phyloP scores from a whole-genome alignment of 2,797 vertebrate species.

The Acanthurus leucopareius region DNA sequence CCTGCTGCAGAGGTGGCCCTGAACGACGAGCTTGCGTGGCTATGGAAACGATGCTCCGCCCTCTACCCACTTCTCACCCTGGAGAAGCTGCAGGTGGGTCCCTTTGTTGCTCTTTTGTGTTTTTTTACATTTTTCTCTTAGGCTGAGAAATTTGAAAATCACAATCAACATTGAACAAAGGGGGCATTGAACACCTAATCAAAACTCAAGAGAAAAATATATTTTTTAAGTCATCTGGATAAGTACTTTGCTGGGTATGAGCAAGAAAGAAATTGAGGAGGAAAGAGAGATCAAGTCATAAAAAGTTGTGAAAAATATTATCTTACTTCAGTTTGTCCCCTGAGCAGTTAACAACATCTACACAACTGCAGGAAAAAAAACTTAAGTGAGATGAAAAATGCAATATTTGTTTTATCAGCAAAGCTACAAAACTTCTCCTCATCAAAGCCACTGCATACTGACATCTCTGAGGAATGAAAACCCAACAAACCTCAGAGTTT shows the following conservation, averaged over 20 bases:
- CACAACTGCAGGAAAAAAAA: constrained; percentile 1
- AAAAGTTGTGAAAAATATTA: constrained; percentile 1
- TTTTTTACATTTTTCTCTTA: neutral
- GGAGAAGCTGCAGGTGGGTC: constrained; percentile 81
- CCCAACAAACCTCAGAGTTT: neutral
- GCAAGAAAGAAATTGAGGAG: too few relatives aligned
- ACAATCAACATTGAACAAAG: too few relatives aligned
- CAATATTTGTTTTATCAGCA: neutral
- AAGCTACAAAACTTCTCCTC: constrained; percentile 22
- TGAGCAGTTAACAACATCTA: neutral
- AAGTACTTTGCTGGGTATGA: neutral
- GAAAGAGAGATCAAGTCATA: neutral
- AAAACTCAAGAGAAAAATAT: neutral
- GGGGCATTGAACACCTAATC: neutral
- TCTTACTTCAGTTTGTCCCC: constrained; percentile 7
- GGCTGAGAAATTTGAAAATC: neutral
- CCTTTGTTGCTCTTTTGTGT: neutral
- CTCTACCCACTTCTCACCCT: constrained; percentile 85
- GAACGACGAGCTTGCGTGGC: constrained; percentile 85
- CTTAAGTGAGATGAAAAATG: constrained; percentile 27
- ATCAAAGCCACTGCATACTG: constrained; percentile 1
- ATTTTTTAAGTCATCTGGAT: neutral
- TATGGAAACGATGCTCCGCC: constrained; percentile 85
- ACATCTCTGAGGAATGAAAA: neutral
- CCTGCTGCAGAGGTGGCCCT: constrained; percentile 82